These are phyloP conservation scores for Apotomis capreana DNA, from an alignment of 2,888 invertebrate species.

Conservation along the genomic window DNA sequence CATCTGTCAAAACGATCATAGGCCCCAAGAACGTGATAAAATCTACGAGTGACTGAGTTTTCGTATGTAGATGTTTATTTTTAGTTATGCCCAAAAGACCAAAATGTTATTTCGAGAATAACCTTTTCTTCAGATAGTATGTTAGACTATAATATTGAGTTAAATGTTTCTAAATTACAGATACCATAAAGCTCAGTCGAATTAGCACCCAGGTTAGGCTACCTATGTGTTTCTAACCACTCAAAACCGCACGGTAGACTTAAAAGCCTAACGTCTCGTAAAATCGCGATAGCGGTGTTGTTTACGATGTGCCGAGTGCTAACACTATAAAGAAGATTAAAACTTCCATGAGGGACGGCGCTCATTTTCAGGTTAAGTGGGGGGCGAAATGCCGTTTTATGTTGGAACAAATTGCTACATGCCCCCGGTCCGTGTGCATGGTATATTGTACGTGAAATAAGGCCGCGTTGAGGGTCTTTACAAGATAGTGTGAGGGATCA, in stretches of 20 bases:
- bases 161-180: too few relatives aligned
- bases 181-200: too few relatives aligned
- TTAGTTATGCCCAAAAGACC: too few relatives aligned
- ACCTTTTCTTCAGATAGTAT: too few relatives aligned
- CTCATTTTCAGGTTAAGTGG: constrained; percentile 39
- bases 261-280: constrained; percentile 22
- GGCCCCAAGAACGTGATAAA: too few relatives aligned
- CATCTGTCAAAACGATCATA: too few relatives aligned
- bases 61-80: too few relatives aligned
- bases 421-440: constrained; percentile 8
- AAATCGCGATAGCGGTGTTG: constrained; percentile 29
- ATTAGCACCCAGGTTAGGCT: too few relatives aligned
- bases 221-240: too few relatives aligned
- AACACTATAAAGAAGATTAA: constrained; percentile 35
- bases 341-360: constrained; percentile 27
- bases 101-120: too few relatives aligned
- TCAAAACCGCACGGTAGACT: background rate
- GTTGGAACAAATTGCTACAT: constrained; percentile 28
- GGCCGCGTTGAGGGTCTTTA: constrained; percentile 7
- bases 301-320: constrained; percentile 26
- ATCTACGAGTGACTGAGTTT: too few relatives aligned
- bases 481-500: constrained; percentile 7
- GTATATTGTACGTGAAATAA: constrained; percentile 6
- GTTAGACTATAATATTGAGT: too few relatives aligned
- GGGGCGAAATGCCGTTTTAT: constrained; percentile 31